phyloP scores from a whole-genome alignment of 2,797 vertebrate genomes.

The Threskiornis aethiopicus region DNA sequence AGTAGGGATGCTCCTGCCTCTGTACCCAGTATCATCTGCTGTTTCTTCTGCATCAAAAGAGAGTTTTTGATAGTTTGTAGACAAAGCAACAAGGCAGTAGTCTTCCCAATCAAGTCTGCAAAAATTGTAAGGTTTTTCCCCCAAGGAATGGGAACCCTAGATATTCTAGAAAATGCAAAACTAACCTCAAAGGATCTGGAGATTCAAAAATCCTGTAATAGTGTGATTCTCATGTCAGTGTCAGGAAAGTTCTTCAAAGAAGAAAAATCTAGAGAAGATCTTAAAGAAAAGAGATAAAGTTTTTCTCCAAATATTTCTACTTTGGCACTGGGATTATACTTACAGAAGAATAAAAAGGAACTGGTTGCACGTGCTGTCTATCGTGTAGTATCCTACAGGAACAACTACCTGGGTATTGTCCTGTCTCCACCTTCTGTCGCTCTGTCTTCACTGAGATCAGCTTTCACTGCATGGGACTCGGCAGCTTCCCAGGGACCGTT shows the following conservation, averaged over 20 bases:
- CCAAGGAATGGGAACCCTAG: not conserved
- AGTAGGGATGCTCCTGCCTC: not conserved
- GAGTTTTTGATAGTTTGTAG: not conserved
- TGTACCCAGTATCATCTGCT: too few relatives aligned
- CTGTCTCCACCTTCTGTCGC: not conserved
- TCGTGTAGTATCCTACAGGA: not conserved
- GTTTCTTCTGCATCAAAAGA: not conserved
- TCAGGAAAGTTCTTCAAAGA: not conserved
- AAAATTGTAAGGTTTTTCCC: not conserved
- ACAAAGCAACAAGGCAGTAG: not conserved
- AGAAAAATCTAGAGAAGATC: not conserved
- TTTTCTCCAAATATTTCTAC: not conserved
- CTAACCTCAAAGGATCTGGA: not conserved
- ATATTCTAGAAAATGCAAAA: not conserved
- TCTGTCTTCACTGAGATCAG: not conserved
- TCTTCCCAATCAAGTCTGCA: not conserved
- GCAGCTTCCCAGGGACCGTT: not conserved
- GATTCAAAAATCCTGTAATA: not conserved
- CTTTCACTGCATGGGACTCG: not conserved
- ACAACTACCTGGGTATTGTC: not conserved
- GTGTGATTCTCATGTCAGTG: not conserved
- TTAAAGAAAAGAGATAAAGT: not conserved
- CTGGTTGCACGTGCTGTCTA: not conserved
- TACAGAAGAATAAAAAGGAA: not conserved
- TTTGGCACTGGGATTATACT: not conserved